These are phyloP conservation scores for Eupithecia subfuscata DNA, from an alignment of 2,888 invertebrate species.

Conservation along the genomic window DNA sequence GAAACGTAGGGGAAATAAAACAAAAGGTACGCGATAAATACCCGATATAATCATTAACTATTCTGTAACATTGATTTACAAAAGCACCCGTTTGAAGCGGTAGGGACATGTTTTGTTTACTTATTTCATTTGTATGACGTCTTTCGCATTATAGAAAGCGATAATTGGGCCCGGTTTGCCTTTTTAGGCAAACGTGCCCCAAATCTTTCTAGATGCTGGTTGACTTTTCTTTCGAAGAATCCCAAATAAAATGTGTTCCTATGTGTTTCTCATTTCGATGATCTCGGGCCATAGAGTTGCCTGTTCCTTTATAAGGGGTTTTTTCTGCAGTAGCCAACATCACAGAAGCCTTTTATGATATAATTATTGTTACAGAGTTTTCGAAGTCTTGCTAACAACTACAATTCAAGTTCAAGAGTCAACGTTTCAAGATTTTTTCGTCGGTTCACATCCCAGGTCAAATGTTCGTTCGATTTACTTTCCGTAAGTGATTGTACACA, in stretches of 20 bases:
- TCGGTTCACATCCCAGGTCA: background rate
- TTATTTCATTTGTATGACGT: background rate
- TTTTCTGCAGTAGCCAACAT: background rate
- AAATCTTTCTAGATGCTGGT: background rate
- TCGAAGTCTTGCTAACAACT: background rate
- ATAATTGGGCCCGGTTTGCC: background rate
- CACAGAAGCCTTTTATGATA: background rate
- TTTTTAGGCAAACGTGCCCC: background rate
- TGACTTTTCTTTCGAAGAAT: background rate
- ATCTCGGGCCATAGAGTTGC: background rate
- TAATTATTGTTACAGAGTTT: background rate
- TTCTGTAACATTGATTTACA: background rate
- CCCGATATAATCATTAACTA: too few species aligned
- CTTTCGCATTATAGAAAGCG: background rate
- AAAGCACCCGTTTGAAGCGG: background rate
- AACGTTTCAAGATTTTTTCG: background rate
- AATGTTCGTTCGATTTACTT: constrained; percentile 6
- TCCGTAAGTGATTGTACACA: constrained; percentile 16
- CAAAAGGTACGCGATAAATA: too few species aligned
- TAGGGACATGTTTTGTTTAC: background rate
- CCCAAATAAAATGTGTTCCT: background rate
- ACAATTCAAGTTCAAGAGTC: background rate
- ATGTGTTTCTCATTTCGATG: background rate
- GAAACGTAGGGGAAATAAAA: too few species aligned
- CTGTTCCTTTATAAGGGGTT: background rate